Conservation (phyloP, 2,113 vertebrate species). For the Aptenodytes patagonicus region DNA sequence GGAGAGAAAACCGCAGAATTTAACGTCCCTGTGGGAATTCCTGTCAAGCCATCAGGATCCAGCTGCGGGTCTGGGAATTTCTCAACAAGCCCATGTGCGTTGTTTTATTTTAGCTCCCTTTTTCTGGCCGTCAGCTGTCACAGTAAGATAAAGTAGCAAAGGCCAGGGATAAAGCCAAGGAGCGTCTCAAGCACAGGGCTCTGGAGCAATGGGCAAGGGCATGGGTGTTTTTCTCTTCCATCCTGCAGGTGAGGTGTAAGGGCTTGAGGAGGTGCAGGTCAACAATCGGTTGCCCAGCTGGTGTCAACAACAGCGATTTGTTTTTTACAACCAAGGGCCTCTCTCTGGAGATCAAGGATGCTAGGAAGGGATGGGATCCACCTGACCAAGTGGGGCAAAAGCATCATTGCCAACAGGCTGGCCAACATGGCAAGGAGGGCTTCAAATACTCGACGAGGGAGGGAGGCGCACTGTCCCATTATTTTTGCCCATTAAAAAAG, state of each 20-base stretch:
- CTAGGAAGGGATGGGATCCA: background rate
- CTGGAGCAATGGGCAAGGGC: background rate
- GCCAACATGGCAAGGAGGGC: background rate
- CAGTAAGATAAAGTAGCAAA: background rate
- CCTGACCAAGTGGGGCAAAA: background rate
- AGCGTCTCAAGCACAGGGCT: background rate
- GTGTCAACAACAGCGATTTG: background rate
- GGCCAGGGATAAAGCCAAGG: background rate
- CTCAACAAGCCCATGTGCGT: accelerated
- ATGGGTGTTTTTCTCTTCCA: background rate
- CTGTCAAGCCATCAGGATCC: background rate
- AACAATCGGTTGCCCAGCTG: background rate
- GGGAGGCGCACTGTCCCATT: background rate
- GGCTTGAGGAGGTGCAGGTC: background rate
- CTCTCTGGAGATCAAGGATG: background rate
- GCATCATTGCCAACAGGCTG: background rate
- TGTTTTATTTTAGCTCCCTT: background rate
- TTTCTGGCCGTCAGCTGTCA: background rate
- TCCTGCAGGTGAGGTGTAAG: background rate
- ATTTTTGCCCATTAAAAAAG: background rate
- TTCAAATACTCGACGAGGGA: accelerated
- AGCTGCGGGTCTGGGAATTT: background rate
- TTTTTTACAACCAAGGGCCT: background rate
- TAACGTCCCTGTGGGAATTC: background rate
- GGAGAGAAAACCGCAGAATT: background rate